Conservation (phyloP, 2,888 invertebrate genomes). For the Heliothis peltigera region DNA sequence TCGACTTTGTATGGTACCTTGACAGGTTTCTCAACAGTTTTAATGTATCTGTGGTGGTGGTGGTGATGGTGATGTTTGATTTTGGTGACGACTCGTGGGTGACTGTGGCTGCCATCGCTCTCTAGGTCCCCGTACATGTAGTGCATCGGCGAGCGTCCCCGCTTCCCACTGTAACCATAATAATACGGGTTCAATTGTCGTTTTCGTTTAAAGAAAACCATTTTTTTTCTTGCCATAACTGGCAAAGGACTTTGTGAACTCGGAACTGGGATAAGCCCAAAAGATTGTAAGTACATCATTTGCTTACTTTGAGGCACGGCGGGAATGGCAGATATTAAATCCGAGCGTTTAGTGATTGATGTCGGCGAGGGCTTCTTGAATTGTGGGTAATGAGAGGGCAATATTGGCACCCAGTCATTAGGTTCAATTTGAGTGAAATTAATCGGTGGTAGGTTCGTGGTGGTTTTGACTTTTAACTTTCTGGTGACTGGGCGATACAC, state of each 20-base stretch:
- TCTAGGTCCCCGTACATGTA: constrained; percentile 72
- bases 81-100: constrained; percentile 78
- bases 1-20: constrained; percentile 87
- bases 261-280: constrained; percentile 77
- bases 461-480: constrained; percentile 73
- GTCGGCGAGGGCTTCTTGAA: constrained; percentile 65
- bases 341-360: constrained; percentile 75
- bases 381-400: constrained; percentile 80
- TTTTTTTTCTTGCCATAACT: constrained; percentile 73
- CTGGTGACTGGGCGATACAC: constrained; percentile 81
- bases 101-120: constrained; percentile 72
- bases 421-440: constrained; percentile 72
- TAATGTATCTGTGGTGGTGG: constrained; percentile 91
- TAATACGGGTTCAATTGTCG: constrained; percentile 74
- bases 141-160: constrained; percentile 67
- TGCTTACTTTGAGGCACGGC: constrained; percentile 68
- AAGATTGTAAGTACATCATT: constrained; percentile 79
- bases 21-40: constrained; percentile 90
- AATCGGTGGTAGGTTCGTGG: constrained; percentile 68
- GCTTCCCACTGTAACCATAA: constrained; percentile 78
- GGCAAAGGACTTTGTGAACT: constrained; percentile 64
- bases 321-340: constrained; percentile 57
- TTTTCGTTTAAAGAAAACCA: constrained; percentile 76
- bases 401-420: constrained; percentile 86
- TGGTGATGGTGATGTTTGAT: constrained; percentile 92